These are phyloP conservation scores for Felis catus DNA, from an alignment of 2,113 vertebrate genomes.

Conservation along the genomic window DNA sequence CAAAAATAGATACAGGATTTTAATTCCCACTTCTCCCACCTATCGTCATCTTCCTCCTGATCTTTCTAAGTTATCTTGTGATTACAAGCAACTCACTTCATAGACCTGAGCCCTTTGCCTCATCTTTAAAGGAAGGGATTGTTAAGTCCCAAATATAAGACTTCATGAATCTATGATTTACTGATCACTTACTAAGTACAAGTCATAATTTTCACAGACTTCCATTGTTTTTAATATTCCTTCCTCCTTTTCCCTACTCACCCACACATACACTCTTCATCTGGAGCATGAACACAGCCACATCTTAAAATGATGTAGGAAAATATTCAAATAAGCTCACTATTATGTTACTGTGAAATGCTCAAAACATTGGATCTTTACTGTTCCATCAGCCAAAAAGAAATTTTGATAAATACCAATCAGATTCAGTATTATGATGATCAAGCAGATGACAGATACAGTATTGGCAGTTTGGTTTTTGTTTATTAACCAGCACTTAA, in stretches of 20 bases:
- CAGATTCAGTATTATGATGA: neutral
- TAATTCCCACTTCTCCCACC: neutral
- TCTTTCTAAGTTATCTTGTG: neutral
- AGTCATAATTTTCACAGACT: neutral
- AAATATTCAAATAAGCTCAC: slow-evolving; percentile 30
- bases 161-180: neutral
- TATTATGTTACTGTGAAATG: neutral
- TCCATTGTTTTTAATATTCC: neutral
- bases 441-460: neutral
- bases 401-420: neutral
- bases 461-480: neutral
- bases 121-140: neutral
- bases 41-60: neutral
- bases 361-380: neutral
- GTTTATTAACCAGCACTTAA: neutral
- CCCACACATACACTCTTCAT: neutral
- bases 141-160: neutral
- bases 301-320: neutral
- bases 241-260: neutral
- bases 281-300: neutral
- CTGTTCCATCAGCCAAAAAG: neutral
- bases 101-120: neutral
- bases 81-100: neutral
- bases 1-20: neutral
- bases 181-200: neutral